Evolutionary conservation across 2,113 vertebrate species (phyloP).

Genomic region (Nyctibius bracteatus): DNA sequence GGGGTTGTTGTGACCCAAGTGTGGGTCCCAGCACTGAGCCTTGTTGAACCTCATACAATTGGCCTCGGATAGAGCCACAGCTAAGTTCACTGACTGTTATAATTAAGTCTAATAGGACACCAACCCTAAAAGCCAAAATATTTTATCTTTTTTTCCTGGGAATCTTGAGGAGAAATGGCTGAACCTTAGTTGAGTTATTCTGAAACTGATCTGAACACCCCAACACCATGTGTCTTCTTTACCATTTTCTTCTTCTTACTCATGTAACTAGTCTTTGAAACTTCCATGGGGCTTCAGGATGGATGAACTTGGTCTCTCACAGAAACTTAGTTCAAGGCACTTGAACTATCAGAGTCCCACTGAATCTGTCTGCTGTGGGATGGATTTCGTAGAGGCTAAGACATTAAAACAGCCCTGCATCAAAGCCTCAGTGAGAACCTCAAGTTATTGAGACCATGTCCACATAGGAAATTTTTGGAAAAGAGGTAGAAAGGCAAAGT

Average conservation of each 20-base stretch:
- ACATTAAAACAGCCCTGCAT: neutral
- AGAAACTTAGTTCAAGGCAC: neutral
- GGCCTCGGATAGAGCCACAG: neutral
- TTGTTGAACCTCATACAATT: too few species aligned
- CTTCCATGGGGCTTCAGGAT: neutral
- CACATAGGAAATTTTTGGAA: neutral
- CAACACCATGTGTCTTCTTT: accelerated
- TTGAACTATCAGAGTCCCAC: neutral
- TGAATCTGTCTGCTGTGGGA: neutral
- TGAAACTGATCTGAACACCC: neutral
- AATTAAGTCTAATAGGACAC: neutral
- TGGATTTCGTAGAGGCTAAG: neutral
- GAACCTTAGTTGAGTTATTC: neutral
- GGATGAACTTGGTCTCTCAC: neutral
- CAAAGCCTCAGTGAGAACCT: neutral
- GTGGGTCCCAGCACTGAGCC: too few species aligned
- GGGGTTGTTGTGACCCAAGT: too few species aligned
- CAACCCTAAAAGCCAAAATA: neutral
- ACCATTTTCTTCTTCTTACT: neutral
- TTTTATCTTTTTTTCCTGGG: neutral
- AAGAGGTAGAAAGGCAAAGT: neutral
- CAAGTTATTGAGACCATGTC: neutral
- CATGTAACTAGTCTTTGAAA: neutral
- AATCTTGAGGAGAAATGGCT: neutral
- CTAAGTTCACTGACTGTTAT: neutral